Evolutionary conservation across 92 coral and sea anemone species (phyloP).

Genomic region (Galaxea fascicularis): DNA sequence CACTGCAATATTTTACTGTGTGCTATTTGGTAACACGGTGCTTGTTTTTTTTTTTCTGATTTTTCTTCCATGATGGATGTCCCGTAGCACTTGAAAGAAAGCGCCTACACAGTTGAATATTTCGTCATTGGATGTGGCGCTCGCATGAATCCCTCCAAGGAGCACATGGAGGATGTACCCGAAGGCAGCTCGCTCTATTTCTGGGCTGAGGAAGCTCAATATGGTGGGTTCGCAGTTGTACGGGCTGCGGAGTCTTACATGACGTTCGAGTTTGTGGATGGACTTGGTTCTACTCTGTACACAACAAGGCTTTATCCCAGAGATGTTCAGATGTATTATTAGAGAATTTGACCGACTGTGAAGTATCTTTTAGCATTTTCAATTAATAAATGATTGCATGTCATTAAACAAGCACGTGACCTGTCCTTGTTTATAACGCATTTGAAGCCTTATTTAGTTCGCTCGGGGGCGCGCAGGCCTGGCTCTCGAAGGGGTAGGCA

Average conservation of each 20-base stretch:
- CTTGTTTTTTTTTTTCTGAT: background rate
- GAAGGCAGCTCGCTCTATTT: constrained; percentile 75
- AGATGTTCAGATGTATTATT: background rate
- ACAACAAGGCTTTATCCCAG: constrained; percentile 71
- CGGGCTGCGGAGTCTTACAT: constrained; percentile 66
- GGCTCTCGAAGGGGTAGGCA: too few species aligned
- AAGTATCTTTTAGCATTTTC: too few species aligned
- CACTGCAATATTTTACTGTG: too few species aligned
- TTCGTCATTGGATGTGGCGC: constrained; percentile 90
- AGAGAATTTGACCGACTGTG: background rate
- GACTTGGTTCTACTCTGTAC: constrained; percentile 74
- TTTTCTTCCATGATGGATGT: background rate
- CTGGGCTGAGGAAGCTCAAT: constrained; percentile 82
- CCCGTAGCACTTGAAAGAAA: constrained; percentile 87
- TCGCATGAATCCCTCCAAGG: constrained; percentile 52
- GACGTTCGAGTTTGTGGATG: constrained; percentile 79
- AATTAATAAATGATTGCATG: too few species aligned
- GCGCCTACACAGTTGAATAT: constrained; percentile 81
- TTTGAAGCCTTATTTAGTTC: too few species aligned
- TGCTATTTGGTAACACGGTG: background rate
- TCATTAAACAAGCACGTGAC: too few species aligned
- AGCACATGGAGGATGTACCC: constrained; percentile 71
- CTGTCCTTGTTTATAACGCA: too few species aligned
- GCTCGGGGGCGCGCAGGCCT: too few species aligned
- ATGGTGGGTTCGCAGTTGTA: constrained; percentile 87